A percentile compares a stretch with the other conserved stretches of the same genome.
These are phyloP conservation scores for Trichopoda pennipes DNA, from an alignment of 2,888 invertebrate species.

Conservation along the genomic window DNA sequence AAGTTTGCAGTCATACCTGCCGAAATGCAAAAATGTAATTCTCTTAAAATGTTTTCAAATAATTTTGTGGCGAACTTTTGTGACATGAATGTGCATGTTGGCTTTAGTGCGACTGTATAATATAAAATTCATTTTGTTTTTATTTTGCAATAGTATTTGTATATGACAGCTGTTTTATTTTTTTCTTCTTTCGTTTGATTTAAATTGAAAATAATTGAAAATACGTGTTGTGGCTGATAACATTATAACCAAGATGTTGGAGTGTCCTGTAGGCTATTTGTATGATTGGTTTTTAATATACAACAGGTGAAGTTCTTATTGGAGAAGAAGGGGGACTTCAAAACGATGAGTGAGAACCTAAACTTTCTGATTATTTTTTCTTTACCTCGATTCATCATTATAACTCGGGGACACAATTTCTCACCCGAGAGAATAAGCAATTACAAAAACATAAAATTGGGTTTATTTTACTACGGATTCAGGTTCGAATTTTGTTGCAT, in stretches of 20 bases:
- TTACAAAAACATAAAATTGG: too few species aligned
- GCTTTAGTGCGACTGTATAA: slow-evolving; percentile 10
- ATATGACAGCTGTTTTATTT: slow-evolving; percentile 38
- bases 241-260: not conserved
- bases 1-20: slow-evolving; percentile 29
- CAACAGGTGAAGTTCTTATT: too few species aligned
- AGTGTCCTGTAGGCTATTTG: too few species aligned
- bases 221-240: slow-evolving; percentile 75
- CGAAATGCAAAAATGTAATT: slow-evolving; percentile 5
- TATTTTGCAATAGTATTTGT: slow-evolving; percentile 15
- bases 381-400: too few species aligned
- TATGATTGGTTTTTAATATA: too few species aligned
- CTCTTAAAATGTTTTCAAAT: slow-evolving; percentile 31
- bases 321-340: too few species aligned
- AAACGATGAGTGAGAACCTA: too few species aligned
- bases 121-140: slow-evolving; percentile 10
- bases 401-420: too few species aligned
- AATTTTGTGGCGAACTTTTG: slow-evolving; percentile 56
- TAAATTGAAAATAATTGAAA: slow-evolving; percentile 76
- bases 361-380: too few species aligned
- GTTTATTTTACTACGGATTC: too few species aligned
- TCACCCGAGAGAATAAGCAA: too few species aligned
- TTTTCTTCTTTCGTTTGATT: slow-evolving; percentile 46
- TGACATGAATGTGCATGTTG: slow-evolving; percentile 32
- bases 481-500: too few species aligned